Conservation (phyloP, 2,888 invertebrate genomes). For the Drosophila testacea region DNA sequence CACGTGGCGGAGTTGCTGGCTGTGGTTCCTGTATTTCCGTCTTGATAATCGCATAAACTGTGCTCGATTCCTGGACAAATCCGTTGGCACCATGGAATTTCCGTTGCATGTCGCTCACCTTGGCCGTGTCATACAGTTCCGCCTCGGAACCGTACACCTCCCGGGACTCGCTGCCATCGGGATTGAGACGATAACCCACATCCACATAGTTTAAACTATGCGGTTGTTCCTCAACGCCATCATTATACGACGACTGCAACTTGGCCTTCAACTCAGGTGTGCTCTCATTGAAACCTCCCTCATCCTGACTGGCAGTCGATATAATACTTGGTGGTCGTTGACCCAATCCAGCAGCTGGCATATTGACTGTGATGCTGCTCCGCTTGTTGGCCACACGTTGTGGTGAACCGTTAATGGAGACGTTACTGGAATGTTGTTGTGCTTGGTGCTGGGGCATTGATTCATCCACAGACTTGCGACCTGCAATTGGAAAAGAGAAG, state of each 20-base stretch:
- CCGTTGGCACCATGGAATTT: conserved; percentile 83
- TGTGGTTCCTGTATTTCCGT: conserved; percentile 72
- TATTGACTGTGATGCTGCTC: conserved; percentile 88
- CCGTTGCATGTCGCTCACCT: conserved; percentile 82
- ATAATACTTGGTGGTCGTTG: conserved; percentile 89
- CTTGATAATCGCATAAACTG: conserved; percentile 85
- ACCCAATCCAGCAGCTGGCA: conserved; percentile 88
- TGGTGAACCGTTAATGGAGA: conserved; percentile 66
- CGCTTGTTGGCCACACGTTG: conserved; percentile 86
- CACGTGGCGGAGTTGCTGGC: conserved; percentile 39
- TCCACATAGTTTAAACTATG: conserved; percentile 84
- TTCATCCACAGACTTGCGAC: conserved; percentile 76
- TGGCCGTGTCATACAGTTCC: conserved; percentile 84
- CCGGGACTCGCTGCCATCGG: conserved; percentile 84
- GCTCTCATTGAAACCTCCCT: conserved; percentile 90
- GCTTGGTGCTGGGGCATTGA: background rate
- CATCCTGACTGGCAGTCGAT: conserved; percentile 88
- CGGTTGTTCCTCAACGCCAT: conserved; percentile 26
- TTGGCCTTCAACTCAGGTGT: conserved; percentile 87
- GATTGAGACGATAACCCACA: conserved; percentile 85
- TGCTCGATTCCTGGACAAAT: conserved; percentile 82
- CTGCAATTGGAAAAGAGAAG: conserved; percentile 51
- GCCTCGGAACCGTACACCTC: conserved; percentile 85
- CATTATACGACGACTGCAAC: conserved; percentile 75
- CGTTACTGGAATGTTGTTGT: conserved; percentile 55